Evolutionary conservation across 2,888 invertebrate species (phyloP), one percentile per base, ranked within the genome.

Genomic region (Mechanitis mazaeus): DNA sequence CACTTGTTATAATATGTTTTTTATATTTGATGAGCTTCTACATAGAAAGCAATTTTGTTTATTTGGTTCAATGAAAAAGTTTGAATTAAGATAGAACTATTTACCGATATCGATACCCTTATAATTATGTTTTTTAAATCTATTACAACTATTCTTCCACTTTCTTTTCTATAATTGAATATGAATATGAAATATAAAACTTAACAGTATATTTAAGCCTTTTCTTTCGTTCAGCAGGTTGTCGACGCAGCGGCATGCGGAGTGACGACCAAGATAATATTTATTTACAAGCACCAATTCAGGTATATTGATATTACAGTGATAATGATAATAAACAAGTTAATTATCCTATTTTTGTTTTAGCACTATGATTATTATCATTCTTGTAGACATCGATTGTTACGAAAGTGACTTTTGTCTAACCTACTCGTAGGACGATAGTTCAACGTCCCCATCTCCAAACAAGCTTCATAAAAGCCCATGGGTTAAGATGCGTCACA

Each of bases 401-500:
- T 20, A 20, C 20, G 20, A 20, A 20, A 20, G 20, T 20, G 20
- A 20, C 20, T 20, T 20, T 20, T 20, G 20, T 20, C 20, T 20
- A 20, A 20, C 20, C 20, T 20, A 20, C 20, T 20, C 3, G 28
- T 70, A 91, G 91, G 89, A 91, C 33, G 91, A 91, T 69, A 90
- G 90, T 61, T 87, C 87, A 35, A 88, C 90, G 0, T 89, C 87
- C 0, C 88, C 90, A 0, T 90, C 91, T 1, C 87, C 90, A 2
- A 90, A 91, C 71, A 92, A 92, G 67, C 81, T 88, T 12, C 91
- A 91, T 78, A 93, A 93, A 76, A 94, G 93, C n/a, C 93, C 94
- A 0, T 95, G 95, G 95, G 93, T 93, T 1, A 94, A 94, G 81
- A 94, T 95, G 88, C 93, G 94, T 67, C 94, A 94, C 73, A 95